Conservation (phyloP, 2,113 vertebrate species). For the Pseudorasbora parva region DNA sequence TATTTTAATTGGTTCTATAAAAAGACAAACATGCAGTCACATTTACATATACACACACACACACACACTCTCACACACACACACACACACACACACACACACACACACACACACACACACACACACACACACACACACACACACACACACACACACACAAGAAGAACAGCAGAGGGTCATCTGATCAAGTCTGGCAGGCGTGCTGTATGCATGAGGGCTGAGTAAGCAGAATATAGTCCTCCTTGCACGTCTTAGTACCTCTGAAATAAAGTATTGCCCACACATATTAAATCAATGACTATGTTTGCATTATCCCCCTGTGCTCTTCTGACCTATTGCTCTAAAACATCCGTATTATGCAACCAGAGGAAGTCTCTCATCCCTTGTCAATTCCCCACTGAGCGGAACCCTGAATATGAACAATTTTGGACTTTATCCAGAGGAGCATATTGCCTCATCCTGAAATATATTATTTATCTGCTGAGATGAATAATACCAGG, state of each 20-base stretch:
- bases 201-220: neutral
- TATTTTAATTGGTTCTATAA: slow-evolving; percentile 17
- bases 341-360: neutral
- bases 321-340: slow-evolving; percentile 36
- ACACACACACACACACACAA: neutral
- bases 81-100: neutral
- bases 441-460: slow-evolving; percentile 19
- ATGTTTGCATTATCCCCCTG: slow-evolving; percentile 39
- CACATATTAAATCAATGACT: slow-evolving; percentile 40
- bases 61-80: too few species aligned
- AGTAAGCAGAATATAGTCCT: slow-evolving; percentile 12
- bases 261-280: slow-evolving; percentile 25
- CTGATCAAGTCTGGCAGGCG: slow-evolving; percentile 7
- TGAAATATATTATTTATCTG: slow-evolving; percentile 35
- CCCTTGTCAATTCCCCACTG: slow-evolving; percentile 16
- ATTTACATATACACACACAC: neutral
- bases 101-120: neutral
- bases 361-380: slow-evolving; percentile 18
- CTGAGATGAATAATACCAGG: neutral
- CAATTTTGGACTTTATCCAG: slow-evolving; percentile 15
- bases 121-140: neutral
- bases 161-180: neutral
- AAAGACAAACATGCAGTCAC: neutral
- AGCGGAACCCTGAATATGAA: neutral
- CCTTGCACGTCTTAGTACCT: neutral